Conservation (phyloP, 2,797 vertebrate genomes). For the Bufotes viridis region DNA sequence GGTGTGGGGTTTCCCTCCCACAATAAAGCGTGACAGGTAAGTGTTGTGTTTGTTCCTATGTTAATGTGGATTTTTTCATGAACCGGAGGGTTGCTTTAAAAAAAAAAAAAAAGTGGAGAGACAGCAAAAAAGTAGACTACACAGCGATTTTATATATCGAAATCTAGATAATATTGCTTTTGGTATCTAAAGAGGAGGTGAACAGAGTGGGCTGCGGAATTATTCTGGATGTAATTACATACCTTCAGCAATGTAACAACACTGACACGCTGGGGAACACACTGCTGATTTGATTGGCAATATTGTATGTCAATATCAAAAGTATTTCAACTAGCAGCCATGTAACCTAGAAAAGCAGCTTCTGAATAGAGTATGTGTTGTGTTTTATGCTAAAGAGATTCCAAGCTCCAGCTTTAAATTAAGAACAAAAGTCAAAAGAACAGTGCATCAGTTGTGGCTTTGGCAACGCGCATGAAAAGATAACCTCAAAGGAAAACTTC, state of each 20-base stretch:
- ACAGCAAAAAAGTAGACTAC: no score
- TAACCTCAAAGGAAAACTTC: slow-evolving; percentile 86
- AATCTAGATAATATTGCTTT: slow-evolving; percentile 13
- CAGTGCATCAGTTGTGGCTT: slow-evolving; percentile 88
- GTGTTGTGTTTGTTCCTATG: no score
- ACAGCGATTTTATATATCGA: no score
- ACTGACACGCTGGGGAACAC: neutral
- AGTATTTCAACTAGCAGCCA: slow-evolving; percentile 10
- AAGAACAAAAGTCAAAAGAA: slow-evolving; percentile 86
- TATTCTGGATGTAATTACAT: neutral
- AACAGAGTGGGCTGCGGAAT: neutral
- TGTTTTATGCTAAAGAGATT: slow-evolving; percentile 75
- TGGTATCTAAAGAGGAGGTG: neutral
- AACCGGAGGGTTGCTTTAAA: no score
- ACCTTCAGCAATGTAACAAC: neutral
- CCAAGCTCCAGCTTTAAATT: slow-evolving; percentile 86
- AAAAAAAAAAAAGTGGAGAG: no score
- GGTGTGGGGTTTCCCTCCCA: no score
- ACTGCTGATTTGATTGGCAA: neutral
- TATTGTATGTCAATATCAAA: neutral
- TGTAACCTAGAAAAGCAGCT: slow-evolving; percentile 67
- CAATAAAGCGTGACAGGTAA: no score
- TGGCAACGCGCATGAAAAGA: slow-evolving; percentile 74
- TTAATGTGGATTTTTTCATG: no score
- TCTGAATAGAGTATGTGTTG: slow-evolving; percentile 76